Evolutionary conservation across 2,113 vertebrate species (phyloP).

Genomic region (Lanius collurio): DNA sequence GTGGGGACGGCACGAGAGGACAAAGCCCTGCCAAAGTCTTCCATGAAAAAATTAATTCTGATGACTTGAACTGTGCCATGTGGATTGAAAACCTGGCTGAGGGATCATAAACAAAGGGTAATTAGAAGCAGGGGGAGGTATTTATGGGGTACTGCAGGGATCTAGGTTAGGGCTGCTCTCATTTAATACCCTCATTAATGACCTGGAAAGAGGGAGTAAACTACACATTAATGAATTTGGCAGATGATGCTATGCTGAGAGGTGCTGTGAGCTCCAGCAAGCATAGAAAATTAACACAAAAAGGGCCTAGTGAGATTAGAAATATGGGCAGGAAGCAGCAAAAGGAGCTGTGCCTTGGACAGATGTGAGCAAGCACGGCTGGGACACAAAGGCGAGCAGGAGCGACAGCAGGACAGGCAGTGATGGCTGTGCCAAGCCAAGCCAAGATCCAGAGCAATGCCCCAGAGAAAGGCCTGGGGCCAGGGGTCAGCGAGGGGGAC

Average conservation of each 20-base stretch:
- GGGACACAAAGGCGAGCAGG: neutral
- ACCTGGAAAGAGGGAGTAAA: slow-evolving; percentile 67
- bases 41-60: slow-evolving; percentile 48
- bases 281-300: slow-evolving; percentile 48
- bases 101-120: slow-evolving; percentile 70
- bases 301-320: slow-evolving; percentile 36
- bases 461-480: neutral
- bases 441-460: neutral
- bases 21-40: neutral
- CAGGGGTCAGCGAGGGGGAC: neutral
- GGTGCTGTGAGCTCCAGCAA: slow-evolving; percentile 47
- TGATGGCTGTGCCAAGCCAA: neutral
- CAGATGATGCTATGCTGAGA: slow-evolving; percentile 60
- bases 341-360: neutral
- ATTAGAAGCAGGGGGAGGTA: slow-evolving; percentile 65
- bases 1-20: neutral
- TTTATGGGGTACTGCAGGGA: slow-evolving; percentile 66
- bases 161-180: slow-evolving; percentile 60
- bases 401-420: neutral
- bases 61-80: slow-evolving; percentile 47
- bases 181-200: slow-evolving; percentile 69
- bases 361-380: neutral
- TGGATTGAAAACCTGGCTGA: slow-evolving; percentile 51
- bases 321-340: neutral
- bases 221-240: slow-evolving; percentile 68